Conservation (phyloP, 2,797 vertebrate genomes). For the Aquila chrysaetos region DNA sequence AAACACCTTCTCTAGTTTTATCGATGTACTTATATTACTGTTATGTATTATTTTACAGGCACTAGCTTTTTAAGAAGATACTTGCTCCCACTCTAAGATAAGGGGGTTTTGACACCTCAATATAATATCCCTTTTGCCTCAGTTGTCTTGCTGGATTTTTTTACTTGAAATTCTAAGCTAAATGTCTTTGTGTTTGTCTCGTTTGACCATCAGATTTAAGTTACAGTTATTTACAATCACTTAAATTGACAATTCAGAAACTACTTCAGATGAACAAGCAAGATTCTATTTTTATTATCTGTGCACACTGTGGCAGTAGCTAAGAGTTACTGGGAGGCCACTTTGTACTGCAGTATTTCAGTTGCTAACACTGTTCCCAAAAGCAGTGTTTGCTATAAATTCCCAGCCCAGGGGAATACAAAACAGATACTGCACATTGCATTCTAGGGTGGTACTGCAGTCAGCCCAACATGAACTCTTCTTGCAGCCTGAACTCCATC, state of each 20-base stretch:
- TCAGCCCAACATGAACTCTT: slow-evolving; percentile 68
- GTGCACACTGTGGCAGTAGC: slow-evolving; percentile 52
- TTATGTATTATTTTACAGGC: not conserved
- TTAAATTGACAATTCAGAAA: slow-evolving; percentile 61
- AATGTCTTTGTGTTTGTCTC: not conserved
- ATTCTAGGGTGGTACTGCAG: slow-evolving; percentile 63
- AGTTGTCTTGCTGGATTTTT: not conserved
- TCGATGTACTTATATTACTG: not conserved
- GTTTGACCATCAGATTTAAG: slow-evolving; percentile 33
- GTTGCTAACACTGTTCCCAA: slow-evolving; percentile 63
- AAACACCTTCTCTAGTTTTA: not conserved
- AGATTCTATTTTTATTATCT: slow-evolving; percentile 71
- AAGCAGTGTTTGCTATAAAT: slow-evolving; percentile 70
- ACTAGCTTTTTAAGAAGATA: not conserved
- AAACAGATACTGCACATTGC: slow-evolving; percentile 55
- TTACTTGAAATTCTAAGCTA: not conserved
- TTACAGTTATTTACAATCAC: slow-evolving; percentile 41
- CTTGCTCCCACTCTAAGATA: not conserved
- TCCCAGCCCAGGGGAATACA: slow-evolving; percentile 57
- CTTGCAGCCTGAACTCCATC: slow-evolving; percentile 74
- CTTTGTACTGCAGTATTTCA: slow-evolving; percentile 71
- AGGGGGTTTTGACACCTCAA: not conserved
- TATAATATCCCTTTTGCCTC: not conserved
- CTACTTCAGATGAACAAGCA: slow-evolving; percentile 55
- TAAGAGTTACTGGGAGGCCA: slow-evolving; percentile 64